Evolutionary conservation across 2,797 vertebrate genomes (phyloP), one percentile per base, ranked within the genome.

Genomic region (Anabacerthia variegaticeps): DNA sequence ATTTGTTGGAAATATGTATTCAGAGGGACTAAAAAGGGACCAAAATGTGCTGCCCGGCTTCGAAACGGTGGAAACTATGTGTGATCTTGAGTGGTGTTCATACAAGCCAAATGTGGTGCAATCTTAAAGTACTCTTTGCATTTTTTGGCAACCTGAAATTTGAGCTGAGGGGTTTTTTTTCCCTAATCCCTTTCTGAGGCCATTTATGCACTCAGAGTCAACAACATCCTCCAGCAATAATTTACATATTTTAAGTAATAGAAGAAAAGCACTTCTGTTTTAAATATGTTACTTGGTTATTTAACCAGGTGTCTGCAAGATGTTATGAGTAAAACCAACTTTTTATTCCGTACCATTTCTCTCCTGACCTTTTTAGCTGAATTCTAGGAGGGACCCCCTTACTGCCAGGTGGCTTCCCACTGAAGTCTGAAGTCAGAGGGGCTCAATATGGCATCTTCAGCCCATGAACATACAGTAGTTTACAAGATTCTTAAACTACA

Each of bases 1-100:
- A 75, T 75, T 88, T 90, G 19, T 22, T 73, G 27, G 28, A 91
- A 89, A 89, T 51, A 87, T 66, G 36, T 58, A 44, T 32, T 61
- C 19, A 68, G 58, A 81, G 37, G 37, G 15, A 79, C n/a, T 66
- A 62, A 87, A 90, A 86, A 39, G 30, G 23, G 12, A 78, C 34
- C 7, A 62, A 85, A 78, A 89, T 22, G 2, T 66, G 36, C 46
- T 66, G 39, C 20, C 24, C 71, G 51, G 46, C 22, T 91, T 91
- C 68, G 43, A 62, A 51, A 55, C 7, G 32, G 41, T 26, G 43
- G 30, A 84, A 86, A 48, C 4, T 21, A n/a, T 0, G 0, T 55
- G 54, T 54, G 34, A 78, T 78, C 54, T 49, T 75, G 32, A 3
- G 1, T 16, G 37, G 17, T 20, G 24, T 23, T 68, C 49, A 30